Percentiles rank a stretch among this genome's conserved stretches.
Evolutionary conservation across 2,888 invertebrate species (phyloP).

Genomic region (Hoplodrina ambigua): DNA sequence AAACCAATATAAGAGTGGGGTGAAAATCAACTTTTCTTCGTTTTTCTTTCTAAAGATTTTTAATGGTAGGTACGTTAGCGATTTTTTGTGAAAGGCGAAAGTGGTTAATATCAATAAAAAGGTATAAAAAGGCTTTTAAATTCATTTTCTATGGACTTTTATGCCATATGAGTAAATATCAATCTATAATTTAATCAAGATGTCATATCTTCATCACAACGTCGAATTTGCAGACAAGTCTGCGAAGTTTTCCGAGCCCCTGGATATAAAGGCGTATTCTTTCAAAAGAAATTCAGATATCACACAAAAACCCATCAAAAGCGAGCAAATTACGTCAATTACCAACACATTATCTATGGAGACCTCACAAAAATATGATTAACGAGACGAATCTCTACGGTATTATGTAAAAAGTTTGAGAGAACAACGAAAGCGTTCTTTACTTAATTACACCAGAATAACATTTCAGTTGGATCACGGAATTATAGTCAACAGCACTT

Average conservation of each 20-base stretch:
- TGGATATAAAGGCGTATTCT: slow-evolving; percentile 20
- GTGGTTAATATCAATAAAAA: not conserved
- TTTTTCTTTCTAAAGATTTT: not conserved
- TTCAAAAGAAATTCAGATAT: slow-evolving; percentile 1
- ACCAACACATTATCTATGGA: slow-evolving; percentile 26
- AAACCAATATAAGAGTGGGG: slow-evolving; percentile 19
- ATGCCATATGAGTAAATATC: not conserved
- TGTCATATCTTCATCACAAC: not conserved
- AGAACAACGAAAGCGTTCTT: slow-evolving; percentile 35
- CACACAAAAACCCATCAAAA: slow-evolving; percentile 5
- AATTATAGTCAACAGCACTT: slow-evolving; percentile 39
- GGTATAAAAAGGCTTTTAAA: not conserved
- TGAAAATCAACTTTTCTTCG: slow-evolving; percentile 12
- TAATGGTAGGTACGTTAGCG: not conserved
- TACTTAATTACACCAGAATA: slow-evolving; percentile 53
- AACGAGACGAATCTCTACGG: slow-evolving; percentile 43
- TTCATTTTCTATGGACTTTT: not conserved
- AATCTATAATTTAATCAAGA: not conserved
- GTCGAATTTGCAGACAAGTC: not conserved
- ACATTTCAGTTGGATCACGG: slow-evolving; percentile 31
- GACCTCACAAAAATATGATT: slow-evolving; percentile 47
- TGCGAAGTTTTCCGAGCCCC: not conserved
- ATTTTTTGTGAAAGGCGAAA: not conserved
- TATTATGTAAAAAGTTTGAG: slow-evolving; percentile 48
- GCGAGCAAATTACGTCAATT: slow-evolving; percentile 35